A percentile compares a stretch with the other conserved stretches of the same genome.
phyloP scores from a whole-genome alignment of 2,888 invertebrate species.

The Macrosiphum euphorbiae region DNA sequence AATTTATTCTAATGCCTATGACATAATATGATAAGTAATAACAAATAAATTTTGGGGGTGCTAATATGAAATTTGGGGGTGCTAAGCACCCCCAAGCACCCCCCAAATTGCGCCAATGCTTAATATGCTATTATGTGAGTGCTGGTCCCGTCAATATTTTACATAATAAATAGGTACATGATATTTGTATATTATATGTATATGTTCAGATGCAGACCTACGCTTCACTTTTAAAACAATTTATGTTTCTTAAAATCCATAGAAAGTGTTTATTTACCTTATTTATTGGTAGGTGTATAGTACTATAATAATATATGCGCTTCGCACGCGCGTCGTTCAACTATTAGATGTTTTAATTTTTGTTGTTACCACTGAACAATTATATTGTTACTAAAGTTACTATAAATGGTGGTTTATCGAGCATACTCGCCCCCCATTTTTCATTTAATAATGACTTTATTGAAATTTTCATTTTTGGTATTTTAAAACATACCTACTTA shows the following conservation, averaged over 20 bases:
- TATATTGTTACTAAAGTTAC: background rate
- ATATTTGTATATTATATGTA: background rate
- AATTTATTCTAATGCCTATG: too few relatives aligned
- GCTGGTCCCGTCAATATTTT: background rate
- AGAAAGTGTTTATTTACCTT: constrained; percentile 1
- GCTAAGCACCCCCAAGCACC: too few relatives aligned
- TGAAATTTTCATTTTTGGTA: too few relatives aligned
- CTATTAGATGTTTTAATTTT: background rate
- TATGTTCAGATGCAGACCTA: background rate
- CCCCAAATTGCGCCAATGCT: too few relatives aligned
- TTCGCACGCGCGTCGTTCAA: background rate
- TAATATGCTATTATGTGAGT: background rate
- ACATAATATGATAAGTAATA: too few relatives aligned
- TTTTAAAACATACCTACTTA: too few relatives aligned
- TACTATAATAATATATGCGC: background rate
- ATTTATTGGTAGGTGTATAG: background rate
- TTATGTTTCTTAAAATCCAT: background rate
- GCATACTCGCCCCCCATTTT: too few relatives aligned
- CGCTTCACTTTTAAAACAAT: background rate
- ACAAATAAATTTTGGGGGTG: too few relatives aligned
- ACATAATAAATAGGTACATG: background rate
- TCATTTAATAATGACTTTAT: too few relatives aligned
- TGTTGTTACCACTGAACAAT: background rate
- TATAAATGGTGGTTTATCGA: background rate
- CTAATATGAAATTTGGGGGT: too few relatives aligned